phyloP scores from a whole-genome alignment of 1,140 invertebrate genomes.

The Drosophila ananassae region DNA sequence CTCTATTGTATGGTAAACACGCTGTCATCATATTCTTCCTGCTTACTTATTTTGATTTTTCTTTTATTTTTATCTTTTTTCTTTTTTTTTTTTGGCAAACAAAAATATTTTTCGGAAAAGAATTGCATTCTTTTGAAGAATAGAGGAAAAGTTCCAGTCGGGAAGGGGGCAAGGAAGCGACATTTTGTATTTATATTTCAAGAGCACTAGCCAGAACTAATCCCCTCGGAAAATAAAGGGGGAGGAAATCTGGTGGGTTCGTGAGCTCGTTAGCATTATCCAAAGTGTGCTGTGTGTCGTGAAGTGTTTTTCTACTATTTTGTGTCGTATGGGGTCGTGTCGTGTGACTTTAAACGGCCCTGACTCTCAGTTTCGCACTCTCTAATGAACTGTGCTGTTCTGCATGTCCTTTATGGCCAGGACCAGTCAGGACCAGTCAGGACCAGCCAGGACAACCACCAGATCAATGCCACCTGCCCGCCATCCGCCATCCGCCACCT shows the following conservation, averaged over 20 bases:
- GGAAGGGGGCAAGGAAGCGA: constrained; percentile 26
- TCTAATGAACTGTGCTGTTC: constrained; percentile 49
- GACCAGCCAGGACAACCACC: not conserved
- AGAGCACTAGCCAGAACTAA: constrained; percentile 10
- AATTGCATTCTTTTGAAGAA: constrained; percentile 17
- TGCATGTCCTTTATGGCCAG: constrained; percentile 1
- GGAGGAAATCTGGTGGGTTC: constrained; percentile 3
- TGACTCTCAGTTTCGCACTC: constrained; percentile 20
- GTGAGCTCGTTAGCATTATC: constrained; percentile 73
- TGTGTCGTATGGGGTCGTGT: not conserved
- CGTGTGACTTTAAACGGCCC: constrained; percentile 43
- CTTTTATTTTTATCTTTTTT: not conserved
- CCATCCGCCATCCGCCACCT: not conserved
- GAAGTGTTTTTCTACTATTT: constrained; percentile 63
- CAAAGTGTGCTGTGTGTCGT: constrained; percentile 51
- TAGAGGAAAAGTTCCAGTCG: not conserved
- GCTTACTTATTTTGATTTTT: no score
- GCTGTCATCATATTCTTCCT: constrained; percentile 14
- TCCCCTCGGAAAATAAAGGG: not conserved
- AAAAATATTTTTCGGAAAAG: not conserved
- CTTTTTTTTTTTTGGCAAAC: not conserved
- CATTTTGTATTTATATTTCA: constrained; percentile 68
- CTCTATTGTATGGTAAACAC: constrained; percentile 43
- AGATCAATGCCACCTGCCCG: constrained; percentile 3
- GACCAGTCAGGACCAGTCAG: no score